These are phyloP conservation scores for Drosophila conformis DNA, from an alignment of 2,888 invertebrate species.

Conservation along the genomic window DNA sequence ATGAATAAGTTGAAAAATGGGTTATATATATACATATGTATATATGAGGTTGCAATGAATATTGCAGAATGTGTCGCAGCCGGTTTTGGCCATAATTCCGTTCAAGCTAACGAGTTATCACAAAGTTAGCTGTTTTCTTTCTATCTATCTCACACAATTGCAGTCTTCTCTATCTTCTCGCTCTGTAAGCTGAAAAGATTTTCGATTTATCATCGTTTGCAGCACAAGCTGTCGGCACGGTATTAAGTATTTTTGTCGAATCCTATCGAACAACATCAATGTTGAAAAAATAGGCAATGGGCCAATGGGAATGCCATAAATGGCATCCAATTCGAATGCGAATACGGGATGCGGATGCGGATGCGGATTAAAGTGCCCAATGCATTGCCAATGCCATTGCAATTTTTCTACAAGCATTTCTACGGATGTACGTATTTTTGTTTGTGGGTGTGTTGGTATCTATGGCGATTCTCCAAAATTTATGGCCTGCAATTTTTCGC, in stretches of 20 bases:
- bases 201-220: constrained; percentile 78
- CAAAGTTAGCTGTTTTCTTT: constrained; percentile 10
- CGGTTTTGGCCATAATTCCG: constrained; percentile 41
- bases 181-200: constrained; percentile 74
- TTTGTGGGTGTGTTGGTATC: constrained; percentile 29
- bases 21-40: background rate
- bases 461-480: constrained; percentile 54
- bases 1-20: constrained; percentile 9
- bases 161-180: background rate
- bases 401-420: constrained; percentile 33
- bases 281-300: constrained; percentile 19
- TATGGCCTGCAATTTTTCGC: constrained; percentile 79
- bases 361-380: constrained; percentile 22
- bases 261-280: constrained; percentile 38
- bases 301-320: constrained; percentile 60
- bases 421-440: constrained; percentile 16
- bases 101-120: constrained; percentile 49
- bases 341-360: constrained; percentile 19
- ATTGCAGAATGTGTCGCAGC: constrained; percentile 41
- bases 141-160: background rate
- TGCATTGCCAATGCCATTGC: constrained; percentile 46
- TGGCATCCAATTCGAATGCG: constrained; percentile 54
- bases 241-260: constrained; percentile 67
- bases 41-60: constrained; percentile 30
- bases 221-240: constrained; percentile 72